Percentiles rank a stretch among this genome's conserved stretches.
phyloP scores from a whole-genome alignment of 2,888 invertebrate species.

The Drosophila pseudotakahashii region DNA sequence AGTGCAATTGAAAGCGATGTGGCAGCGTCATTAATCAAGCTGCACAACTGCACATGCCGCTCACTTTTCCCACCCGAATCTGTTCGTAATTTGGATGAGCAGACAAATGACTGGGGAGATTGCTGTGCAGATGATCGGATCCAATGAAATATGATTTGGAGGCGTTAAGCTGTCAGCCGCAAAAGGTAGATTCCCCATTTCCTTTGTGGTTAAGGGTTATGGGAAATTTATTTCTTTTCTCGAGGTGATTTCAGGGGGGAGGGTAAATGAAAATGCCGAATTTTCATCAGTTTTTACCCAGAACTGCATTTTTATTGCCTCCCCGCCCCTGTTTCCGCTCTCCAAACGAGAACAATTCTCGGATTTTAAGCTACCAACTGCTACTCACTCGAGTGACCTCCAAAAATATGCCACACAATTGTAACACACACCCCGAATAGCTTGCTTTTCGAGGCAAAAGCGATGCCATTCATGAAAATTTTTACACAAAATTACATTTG shows the following conservation, averaged over 20 bases:
- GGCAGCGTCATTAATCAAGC: slow-evolving; percentile 66
- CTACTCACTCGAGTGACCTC: slow-evolving; percentile 58
- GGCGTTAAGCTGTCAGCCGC: slow-evolving; percentile 46
- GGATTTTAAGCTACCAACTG: slow-evolving; percentile 4
- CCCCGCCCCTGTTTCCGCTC: not conserved
- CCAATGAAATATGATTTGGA: slow-evolving; percentile 40
- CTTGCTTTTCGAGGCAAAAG: slow-evolving; percentile 23
- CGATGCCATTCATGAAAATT: slow-evolving; percentile 73
- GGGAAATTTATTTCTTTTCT: slow-evolving; percentile 43
- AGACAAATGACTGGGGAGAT: slow-evolving; percentile 41
- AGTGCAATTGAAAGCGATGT: slow-evolving; percentile 62
- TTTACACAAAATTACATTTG: slow-evolving; percentile 64
- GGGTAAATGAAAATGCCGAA: slow-evolving; percentile 63
- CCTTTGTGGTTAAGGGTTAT: slow-evolving; percentile 13
- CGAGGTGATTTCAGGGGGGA: slow-evolving; percentile 2
- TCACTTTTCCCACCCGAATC: slow-evolving; percentile 16
- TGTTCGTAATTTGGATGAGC: slow-evolving; percentile 36
- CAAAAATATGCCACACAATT: slow-evolving; percentile 68
- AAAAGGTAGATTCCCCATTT: slow-evolving; percentile 9
- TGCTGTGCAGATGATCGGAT: slow-evolving; percentile 27
- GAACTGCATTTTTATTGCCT: slow-evolving; percentile 18
- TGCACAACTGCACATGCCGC: slow-evolving; percentile 19
- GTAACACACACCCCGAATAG: slow-evolving; percentile 30
- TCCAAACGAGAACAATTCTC: slow-evolving; percentile 27
- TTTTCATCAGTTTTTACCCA: slow-evolving; percentile 41